These are phyloP conservation scores for Rhodinocichla rosea DNA, from an alignment of 2,113 vertebrate species.

Conservation along the genomic window DNA sequence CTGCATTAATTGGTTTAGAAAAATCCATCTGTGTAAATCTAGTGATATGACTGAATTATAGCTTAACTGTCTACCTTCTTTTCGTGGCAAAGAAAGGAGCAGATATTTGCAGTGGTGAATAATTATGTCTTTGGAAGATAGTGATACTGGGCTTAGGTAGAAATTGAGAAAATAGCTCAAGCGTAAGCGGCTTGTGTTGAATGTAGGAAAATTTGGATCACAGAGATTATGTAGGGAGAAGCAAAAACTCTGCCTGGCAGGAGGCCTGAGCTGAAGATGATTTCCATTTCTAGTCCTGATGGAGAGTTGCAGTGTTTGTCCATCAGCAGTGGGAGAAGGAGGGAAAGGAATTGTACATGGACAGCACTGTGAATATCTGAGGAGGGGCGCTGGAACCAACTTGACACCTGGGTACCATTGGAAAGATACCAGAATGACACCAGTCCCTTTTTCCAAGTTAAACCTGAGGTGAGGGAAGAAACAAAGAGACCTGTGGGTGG, in stretches of 20 bases:
- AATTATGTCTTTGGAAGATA: not conserved
- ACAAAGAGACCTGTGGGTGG: not conserved
- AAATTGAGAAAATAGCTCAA: not conserved
- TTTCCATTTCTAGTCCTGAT: not conserved
- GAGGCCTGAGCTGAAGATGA: not conserved
- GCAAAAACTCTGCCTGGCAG: not conserved
- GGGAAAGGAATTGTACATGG: fast-evolving
- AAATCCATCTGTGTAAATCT: not conserved
- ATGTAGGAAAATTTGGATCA: not conserved
- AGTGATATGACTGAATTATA: not conserved
- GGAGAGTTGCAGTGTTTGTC: not conserved
- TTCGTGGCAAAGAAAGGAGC: not conserved
- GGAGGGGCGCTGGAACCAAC: not conserved
- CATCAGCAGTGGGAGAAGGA: not conserved
- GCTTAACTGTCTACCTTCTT: not conserved
- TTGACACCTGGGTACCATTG: not conserved
- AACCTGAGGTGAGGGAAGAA: not conserved
- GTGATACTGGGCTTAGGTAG: not conserved
- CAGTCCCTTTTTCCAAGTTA: not conserved
- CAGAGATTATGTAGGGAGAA: not conserved
- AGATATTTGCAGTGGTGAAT: not conserved
- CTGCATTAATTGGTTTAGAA: not conserved
- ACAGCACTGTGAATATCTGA: not conserved
- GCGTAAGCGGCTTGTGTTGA: not conserved
- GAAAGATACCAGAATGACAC: not conserved